Base-by-base conservation (phyloP, 2,797 vertebrate genomes). In the Gadopsis bispinosus region DNA sequence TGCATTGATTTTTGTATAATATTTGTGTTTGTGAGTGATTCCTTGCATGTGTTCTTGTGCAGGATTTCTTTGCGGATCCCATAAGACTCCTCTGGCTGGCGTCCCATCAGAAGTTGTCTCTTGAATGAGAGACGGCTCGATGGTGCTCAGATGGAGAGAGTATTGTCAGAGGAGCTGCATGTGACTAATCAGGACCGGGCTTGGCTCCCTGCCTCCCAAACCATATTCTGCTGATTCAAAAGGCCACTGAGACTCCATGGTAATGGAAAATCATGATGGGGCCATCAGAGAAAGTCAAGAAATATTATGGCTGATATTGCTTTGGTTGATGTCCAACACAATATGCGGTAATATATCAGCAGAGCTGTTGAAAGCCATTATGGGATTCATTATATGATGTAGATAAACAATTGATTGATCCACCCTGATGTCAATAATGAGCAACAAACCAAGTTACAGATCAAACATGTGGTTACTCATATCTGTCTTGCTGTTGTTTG, bases 201-300 rank as follows among this genome's bases (percentile, higher is more conserved):
- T 88, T 56, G 3, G 79, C 85, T 89, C 87, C 88, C 90, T 81
- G 69, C 48, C 79, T 88, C 87, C 86, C 84, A 81, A 85, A 89
- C 78, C 83, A 65, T 81, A 91, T 91, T 92, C 83, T 91, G 87
- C 85, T 91, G 92, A 93, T 93, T 94, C 92, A 93, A 92, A 91
- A 85, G 92, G 87, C 91, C 87, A 79, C 81, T 35, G 83, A 89
- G 86, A 83, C 87, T 68, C 75, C 4, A 12, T 51, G 69, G 83
- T 83, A 80, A 88, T 90, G 85, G 83, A 81, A 83, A 80, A 79
- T 85, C 86, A 81, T 86, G 88, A 86, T 74, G 74, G 85, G 84
- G 83, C 80, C 85, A 85, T 87, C 73, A 73, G 87, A 86, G 77
- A 88, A 87, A 89, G 86, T 88, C 73, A 66, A 83, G 81, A 86